Percentiles rank a stretch among this genome's conserved stretches.
phyloP scores from a whole-genome alignment of 2,888 invertebrate genomes.

The Amphipyra berbera region DNA sequence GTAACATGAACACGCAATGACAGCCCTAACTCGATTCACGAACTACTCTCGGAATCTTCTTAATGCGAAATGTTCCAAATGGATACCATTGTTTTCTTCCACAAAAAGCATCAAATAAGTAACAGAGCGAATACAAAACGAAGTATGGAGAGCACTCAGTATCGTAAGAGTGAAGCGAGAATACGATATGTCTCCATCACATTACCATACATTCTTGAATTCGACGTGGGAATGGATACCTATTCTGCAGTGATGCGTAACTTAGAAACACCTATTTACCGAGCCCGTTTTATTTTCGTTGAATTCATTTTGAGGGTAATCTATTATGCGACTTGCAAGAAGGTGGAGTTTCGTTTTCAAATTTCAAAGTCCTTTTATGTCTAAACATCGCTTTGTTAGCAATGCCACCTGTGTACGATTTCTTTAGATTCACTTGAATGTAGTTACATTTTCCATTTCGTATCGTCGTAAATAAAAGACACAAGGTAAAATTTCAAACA shows the following conservation, averaged over 20 bases:
- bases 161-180: constrained; percentile 73
- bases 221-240: constrained; percentile 72
- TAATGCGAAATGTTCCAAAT: constrained; percentile 78
- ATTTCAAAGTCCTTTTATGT: neutral
- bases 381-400: neutral
- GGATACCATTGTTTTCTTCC: constrained; percentile 80
- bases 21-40: constrained; percentile 72
- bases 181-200: constrained; percentile 85
- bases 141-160: constrained; percentile 77
- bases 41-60: constrained; percentile 71
- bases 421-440: too few species aligned
- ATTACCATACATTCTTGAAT: constrained; percentile 84
- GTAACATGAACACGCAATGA: constrained; percentile 65
- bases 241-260: constrained; percentile 77
- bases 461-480: too few species aligned
- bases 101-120: constrained; percentile 78
- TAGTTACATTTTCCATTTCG: too few species aligned
- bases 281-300: constrained; percentile 61
- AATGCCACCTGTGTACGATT: too few species aligned
- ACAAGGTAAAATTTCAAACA: neutral
- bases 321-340: constrained; percentile 46
- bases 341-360: constrained; percentile 15
- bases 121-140: constrained; percentile 75
- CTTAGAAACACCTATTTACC: constrained; percentile 70
- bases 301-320: constrained; percentile 60